phyloP scores from a whole-genome alignment of 2,888 invertebrate genomes.

The Saturnia pavonia region DNA sequence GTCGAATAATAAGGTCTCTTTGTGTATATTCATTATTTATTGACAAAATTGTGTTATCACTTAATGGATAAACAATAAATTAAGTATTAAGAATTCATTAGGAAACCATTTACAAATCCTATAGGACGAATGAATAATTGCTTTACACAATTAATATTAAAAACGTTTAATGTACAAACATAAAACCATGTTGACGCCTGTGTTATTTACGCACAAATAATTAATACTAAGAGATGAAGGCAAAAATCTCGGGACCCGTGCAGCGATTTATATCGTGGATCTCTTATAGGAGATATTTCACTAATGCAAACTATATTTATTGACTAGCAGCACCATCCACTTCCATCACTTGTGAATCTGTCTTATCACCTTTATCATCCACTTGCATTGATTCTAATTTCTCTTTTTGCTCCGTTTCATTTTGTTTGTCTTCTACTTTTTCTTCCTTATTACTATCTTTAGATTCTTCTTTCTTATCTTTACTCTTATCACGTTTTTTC shows the following conservation, averaged over 20 bases:
- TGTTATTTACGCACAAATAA: conserved; percentile 66
- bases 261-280: conserved; percentile 46
- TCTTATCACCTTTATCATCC: conserved; percentile 60
- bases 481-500: conserved; percentile 76
- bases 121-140: conserved; percentile 58
- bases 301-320: conserved; percentile 72
- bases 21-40: conserved; percentile 70
- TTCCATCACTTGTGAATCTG: conserved; percentile 66
- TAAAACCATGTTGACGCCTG: conserved; percentile 70
- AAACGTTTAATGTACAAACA: conserved; percentile 76
- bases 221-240: conserved; percentile 55
- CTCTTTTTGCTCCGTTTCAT: conserved; percentile 40
- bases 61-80: conserved; percentile 78
- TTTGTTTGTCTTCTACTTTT: conserved; percentile 49
- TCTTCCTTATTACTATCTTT: conserved; percentile 49
- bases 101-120: conserved; percentile 67
- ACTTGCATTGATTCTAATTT: conserved; percentile 55
- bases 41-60: conserved; percentile 78
- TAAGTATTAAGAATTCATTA: conserved; percentile 70
- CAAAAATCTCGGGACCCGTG: conserved; percentile 36
- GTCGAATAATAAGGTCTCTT: conserved; percentile 41
- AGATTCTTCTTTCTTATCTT: conserved; percentile 62
- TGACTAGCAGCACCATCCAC: conserved; percentile 78
- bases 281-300: conserved; percentile 59
- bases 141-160: conserved; percentile 62